Percentiles rank a stretch among this genome's conserved stretches.
Evolutionary conservation across 2,113 vertebrate species (phyloP).

Genomic region (Emydocephalus ijimae): DNA sequence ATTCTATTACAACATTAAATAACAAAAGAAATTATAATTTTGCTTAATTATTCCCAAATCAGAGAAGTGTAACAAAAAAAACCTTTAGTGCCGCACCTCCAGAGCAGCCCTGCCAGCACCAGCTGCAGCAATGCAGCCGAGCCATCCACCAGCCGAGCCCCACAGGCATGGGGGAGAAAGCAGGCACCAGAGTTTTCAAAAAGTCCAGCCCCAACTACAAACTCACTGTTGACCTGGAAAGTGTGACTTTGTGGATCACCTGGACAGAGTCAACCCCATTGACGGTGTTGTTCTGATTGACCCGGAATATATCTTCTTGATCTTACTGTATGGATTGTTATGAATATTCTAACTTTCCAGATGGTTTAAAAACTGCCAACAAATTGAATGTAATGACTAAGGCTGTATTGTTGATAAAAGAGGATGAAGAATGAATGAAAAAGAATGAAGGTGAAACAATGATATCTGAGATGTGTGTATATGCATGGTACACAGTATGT

Average conservation of each 20-base stretch:
- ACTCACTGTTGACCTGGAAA: conserved; percentile 87
- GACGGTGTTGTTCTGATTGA: conserved; percentile 15
- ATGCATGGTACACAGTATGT: not conserved
- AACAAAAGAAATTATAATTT: not conserved
- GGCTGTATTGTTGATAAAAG: not conserved
- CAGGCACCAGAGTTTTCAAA: not conserved
- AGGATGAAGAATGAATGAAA: not conserved
- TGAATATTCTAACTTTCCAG: not conserved
- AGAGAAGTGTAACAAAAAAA: not conserved
- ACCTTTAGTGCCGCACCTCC: not conserved
- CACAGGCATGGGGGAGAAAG: not conserved
- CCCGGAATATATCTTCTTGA: too few relatives aligned
- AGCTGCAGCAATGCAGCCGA: not conserved
- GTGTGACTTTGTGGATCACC: conserved; percentile 89
- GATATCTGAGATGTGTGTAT: not conserved
- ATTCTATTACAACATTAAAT: not conserved
- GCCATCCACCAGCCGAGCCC: not conserved
- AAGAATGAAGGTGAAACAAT: not conserved
- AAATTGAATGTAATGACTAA: not conserved
- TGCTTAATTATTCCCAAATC: not conserved
- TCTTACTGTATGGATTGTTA: not conserved
- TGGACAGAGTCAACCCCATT: conserved; percentile 86
- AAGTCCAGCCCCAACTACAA: too few relatives aligned
- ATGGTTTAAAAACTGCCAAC: not conserved
- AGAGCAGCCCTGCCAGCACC: not conserved